Conservation (phyloP, 2,113 vertebrate species). For the Corythornis vintsioides region DNA sequence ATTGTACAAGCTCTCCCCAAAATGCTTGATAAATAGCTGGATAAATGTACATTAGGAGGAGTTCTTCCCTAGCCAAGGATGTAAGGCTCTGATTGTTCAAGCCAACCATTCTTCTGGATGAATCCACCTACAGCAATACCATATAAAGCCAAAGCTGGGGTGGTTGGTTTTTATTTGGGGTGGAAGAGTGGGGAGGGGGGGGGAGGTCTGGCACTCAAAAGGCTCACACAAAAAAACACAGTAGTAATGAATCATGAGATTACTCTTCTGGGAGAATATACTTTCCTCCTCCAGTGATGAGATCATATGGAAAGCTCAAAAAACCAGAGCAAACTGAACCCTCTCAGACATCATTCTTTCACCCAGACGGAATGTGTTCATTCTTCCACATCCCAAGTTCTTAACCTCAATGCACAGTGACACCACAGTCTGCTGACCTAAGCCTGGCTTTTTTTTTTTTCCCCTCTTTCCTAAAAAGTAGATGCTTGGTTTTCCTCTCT, state of each 20-base stretch:
- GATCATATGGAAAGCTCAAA: slow-evolving; percentile 57
- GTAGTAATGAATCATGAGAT: slow-evolving; percentile 67
- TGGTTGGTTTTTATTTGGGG: slow-evolving; percentile 35
- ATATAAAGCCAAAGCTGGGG: slow-evolving; percentile 53
- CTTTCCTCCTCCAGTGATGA: slow-evolving; percentile 65
- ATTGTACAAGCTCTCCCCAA: background rate
- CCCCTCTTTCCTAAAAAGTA: background rate
- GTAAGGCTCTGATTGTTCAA: slow-evolving; percentile 24
- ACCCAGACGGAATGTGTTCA: slow-evolving; percentile 32
- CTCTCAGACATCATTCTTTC: background rate
- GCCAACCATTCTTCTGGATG: slow-evolving; percentile 11
- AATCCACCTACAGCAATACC: slow-evolving; percentile 50
- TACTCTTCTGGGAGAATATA: slow-evolving; percentile 62
- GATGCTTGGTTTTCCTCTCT: background rate
- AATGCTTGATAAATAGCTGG: slow-evolving; percentile 20
- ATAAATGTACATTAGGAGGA: slow-evolving; percentile 8
- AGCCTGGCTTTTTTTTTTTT: background rate
- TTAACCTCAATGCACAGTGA: background rate
- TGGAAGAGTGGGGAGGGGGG: slow-evolving; percentile 35
- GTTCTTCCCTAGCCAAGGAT: slow-evolving; percentile 29
- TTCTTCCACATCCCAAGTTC: slow-evolving; percentile 25
- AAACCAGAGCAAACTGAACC: slow-evolving; percentile 32
- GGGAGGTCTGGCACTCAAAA: slow-evolving; percentile 60
- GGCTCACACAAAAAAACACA: slow-evolving; percentile 4
- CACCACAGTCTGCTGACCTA: slow-evolving; percentile 32